Evolutionary conservation across 64 coral and sea anemone species (phyloP).

Genomic region (Catalaphyllia jardinei): DNA sequence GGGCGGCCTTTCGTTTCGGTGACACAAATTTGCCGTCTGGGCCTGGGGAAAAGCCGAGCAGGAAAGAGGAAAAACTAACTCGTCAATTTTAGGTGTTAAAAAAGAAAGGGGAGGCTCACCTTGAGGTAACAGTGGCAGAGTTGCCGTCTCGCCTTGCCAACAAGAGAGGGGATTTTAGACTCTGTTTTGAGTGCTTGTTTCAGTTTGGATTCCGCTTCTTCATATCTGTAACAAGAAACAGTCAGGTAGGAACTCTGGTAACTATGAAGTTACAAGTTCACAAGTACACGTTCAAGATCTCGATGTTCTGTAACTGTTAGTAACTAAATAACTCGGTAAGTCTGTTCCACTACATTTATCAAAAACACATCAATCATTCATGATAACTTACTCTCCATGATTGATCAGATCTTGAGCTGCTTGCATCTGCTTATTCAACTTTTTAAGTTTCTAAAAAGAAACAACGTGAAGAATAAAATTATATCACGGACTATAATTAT

Average conservation of each 20-base stretch:
- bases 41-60: too few species aligned
- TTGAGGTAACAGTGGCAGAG: slow-evolving; percentile 94
- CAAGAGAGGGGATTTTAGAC: slow-evolving; percentile 69
- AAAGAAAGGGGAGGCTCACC: slow-evolving; percentile 30
- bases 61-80: too few species aligned
- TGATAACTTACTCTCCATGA: slow-evolving; percentile 73
- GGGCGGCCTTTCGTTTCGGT: too few species aligned
- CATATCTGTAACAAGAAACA: slow-evolving; percentile 64
- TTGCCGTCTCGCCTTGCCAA: slow-evolving; percentile 79
- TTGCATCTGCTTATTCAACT: slow-evolving; percentile 83
- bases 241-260: background rate
- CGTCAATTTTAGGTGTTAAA: background rate
- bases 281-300: background rate
- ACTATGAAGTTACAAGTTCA: background rate
- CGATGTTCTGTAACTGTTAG: too few species aligned
- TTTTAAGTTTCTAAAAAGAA: slow-evolving; percentile 90
- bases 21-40: too few species aligned
- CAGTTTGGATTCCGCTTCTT: slow-evolving; percentile 84
- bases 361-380: background rate
- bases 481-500: too few species aligned
- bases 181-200: slow-evolving; percentile 91
- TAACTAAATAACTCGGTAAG: too few species aligned
- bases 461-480: background rate
- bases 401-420: slow-evolving; percentile 90
- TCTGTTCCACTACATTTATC: too few species aligned